Conservation (phyloP, 2,888 invertebrate genomes). For the Himalopsyche kuldschensis region DNA sequence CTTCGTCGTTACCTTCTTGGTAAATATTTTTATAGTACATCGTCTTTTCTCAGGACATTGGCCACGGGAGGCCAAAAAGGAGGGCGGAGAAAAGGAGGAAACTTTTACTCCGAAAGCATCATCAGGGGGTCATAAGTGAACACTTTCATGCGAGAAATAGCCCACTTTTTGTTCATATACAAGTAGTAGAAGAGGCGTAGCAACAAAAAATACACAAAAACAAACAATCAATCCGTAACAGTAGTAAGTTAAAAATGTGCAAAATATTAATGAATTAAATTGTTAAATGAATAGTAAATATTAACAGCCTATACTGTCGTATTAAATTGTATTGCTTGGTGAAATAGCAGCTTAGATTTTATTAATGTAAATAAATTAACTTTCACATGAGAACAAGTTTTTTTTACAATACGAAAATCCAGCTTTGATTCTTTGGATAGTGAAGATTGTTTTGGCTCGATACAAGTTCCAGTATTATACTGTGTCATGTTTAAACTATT, state of each 20-base stretch:
- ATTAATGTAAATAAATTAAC: constrained; percentile 34
- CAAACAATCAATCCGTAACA: not conserved
- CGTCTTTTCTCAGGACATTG: not conserved
- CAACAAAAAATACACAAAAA: not conserved
- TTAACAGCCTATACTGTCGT: no score
- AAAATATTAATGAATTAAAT: not conserved
- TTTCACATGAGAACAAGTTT: constrained; percentile 35
- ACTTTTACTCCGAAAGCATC: not conserved
- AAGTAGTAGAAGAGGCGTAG: not conserved
- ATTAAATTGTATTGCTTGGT: not conserved
- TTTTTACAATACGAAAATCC: constrained; percentile 6
- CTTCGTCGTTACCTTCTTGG: no score
- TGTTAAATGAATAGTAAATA: not conserved
- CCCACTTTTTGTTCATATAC: not conserved
- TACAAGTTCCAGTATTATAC: not conserved
- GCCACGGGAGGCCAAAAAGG: not conserved
- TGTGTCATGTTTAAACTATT: not conserved
- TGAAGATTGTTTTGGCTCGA: constrained; percentile 14
- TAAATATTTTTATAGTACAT: no score
- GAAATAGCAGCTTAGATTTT: not conserved
- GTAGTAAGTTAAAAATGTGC: not conserved
- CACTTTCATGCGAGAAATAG: not conserved
- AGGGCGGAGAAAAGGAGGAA: not conserved
- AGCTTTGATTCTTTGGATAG: not conserved
- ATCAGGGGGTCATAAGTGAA: not conserved